phyloP scores from a whole-genome alignment of 1,140 invertebrate genomes.

The Drosophila arizonae region DNA sequence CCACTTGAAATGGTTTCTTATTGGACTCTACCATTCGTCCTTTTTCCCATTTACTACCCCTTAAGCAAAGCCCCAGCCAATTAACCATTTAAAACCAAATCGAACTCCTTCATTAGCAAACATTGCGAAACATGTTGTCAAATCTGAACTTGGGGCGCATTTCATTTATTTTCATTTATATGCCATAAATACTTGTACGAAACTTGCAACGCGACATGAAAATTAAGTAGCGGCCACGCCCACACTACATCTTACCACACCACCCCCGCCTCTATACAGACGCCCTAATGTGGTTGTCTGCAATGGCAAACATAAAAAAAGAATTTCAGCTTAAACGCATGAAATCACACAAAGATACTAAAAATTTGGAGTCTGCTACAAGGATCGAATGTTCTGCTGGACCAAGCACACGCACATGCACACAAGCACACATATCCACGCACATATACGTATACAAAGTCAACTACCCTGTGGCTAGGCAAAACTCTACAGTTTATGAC shows the following conservation, averaged over 20 bases:
- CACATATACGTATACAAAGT: conserved; percentile 48
- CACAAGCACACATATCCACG: conserved; percentile 21
- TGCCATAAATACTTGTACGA: conserved; percentile 74
- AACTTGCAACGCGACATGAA: conserved; percentile 78
- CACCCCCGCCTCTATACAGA: conserved; percentile 1
- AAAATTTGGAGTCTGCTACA: conserved; percentile 71
- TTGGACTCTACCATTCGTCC: neutral
- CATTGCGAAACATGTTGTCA: conserved; percentile 50
- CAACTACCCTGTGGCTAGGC: conserved; percentile 41
- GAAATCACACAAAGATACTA: conserved; percentile 80
- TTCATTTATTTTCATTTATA: conserved; percentile 81
- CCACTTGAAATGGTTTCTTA: neutral
- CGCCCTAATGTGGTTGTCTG: conserved; percentile 52
- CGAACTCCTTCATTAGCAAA: conserved; percentile 76
- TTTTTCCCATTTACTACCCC: neutral
- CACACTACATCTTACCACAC: neutral
- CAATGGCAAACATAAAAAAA: conserved; percentile 60
- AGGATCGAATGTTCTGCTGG: conserved; percentile 48
- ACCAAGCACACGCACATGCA: conserved; percentile 6
- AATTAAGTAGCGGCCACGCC: conserved; percentile 53
- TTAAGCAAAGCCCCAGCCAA: conserved; percentile 40
- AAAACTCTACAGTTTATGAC: conserved; percentile 75
- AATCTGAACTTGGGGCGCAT: conserved; percentile 49
- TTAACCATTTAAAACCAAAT: conserved; percentile 70
- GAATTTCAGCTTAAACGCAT: conserved; percentile 78